phyloP scores from a whole-genome alignment of 2,113 vertebrate genomes.

The Sapayoa aenigma region DNA sequence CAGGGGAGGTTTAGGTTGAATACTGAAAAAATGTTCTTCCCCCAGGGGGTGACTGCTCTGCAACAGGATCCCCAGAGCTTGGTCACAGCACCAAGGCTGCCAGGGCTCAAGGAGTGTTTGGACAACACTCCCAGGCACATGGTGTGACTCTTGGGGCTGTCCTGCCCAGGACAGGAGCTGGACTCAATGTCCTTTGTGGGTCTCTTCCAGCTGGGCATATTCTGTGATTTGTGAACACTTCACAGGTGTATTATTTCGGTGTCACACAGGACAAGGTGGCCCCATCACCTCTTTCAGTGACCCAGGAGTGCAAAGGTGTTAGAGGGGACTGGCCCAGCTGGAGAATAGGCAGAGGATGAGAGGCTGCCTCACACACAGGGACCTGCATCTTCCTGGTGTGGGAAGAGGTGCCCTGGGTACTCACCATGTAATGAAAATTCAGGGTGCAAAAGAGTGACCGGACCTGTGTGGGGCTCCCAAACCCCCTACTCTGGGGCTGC shows the following conservation, averaged over 20 bases:
- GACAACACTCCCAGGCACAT: neutral
- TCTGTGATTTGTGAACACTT: neutral
- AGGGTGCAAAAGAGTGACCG: neutral
- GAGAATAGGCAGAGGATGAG: neutral
- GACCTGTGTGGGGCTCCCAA: neutral
- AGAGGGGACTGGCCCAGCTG: neutral
- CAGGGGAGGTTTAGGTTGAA: neutral
- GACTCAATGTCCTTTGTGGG: neutral
- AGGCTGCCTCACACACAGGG: rapidly evolving
- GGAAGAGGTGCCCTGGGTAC: neutral
- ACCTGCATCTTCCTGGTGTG: rapidly evolving
- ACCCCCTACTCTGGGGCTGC: neutral
- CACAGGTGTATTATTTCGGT: too few species aligned
- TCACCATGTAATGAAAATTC: rapidly evolving
- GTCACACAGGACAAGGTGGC: rapidly evolving
- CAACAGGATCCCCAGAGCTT: neutral
- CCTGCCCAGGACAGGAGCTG: neutral
- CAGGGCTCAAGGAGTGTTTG: neutral
- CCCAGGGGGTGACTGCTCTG: neutral
- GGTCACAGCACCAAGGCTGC: neutral
- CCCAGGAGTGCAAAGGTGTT: neutral
- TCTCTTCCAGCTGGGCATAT: neutral
- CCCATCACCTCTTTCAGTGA: neutral
- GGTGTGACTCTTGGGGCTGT: neutral
- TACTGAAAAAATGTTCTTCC: neutral